Base-by-base conservation (phyloP, 2,797 vertebrate genomes). In the Rhabdomys pumilio region DNA sequence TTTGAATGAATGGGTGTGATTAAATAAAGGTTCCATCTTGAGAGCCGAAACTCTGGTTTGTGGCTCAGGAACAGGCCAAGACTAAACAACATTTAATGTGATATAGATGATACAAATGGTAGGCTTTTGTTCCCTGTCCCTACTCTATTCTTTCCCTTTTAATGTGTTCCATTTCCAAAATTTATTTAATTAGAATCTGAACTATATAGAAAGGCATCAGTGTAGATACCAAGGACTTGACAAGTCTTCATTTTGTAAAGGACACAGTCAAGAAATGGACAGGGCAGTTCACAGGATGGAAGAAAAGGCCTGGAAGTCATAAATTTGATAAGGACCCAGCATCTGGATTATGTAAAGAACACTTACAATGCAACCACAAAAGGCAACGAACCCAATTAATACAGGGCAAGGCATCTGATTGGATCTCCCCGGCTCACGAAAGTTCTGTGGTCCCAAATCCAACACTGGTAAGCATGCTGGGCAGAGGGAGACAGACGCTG, bases 151-250 rank as follows among this genome's bases (percentile, higher is more conserved):
- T 67, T 81, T 95, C 26, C 26, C 75, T 53, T 93, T 55, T 63
- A 89, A 87, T 82, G 38, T 67, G 76, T 73, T 80, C 31, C 65
- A 38, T 47, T 77, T 17, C 26, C 29, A 31, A 41, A 83, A 77
- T 93, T 90, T 88, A 69, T 73, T 93, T 90, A 93, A 88, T 73
- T 61, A 75, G 63, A 80, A 88, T 24, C 13, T 92, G 94, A 93
- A 90, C 22, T 59, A 11, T 41, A 63, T 9, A 12, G 53, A 85
- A 94, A 93, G 12, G 83, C 86, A 91, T 76, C 77, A 79, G 59
- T 34, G 19, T 77, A 84, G 47, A 84, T 67, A 80, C 63, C 77
- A 57, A 91, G 44, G 19, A 65, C 38, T 92, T 88, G 80, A 88
- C 87, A 89, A 91, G 88, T 77, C 38, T 73, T 88, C 26, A 53